These are phyloP conservation scores for Venturia canescens DNA, from an alignment of 1,140 invertebrate species.

Conservation along the genomic window DNA sequence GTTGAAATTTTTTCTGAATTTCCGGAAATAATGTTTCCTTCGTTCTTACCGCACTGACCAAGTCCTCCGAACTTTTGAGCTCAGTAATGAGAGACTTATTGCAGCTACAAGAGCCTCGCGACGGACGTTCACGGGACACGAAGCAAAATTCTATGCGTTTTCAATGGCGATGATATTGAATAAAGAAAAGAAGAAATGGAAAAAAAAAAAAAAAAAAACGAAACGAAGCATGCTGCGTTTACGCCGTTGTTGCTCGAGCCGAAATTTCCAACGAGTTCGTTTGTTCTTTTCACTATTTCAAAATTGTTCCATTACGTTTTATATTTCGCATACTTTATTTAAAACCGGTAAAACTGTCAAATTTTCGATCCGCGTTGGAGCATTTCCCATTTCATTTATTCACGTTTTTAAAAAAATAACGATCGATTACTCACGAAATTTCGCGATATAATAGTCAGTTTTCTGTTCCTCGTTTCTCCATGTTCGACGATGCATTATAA, in stretches of 20 bases:
- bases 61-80: constrained; percentile 68
- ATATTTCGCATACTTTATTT: neutral
- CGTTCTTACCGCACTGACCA: neutral
- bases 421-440: constrained; percentile 70
- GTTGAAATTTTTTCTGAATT: neutral
- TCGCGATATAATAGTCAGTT: constrained; percentile 75
- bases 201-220: neutral
- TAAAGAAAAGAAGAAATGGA: neutral
- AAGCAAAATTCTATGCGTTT: neutral
- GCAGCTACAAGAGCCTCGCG: constrained; percentile 65
- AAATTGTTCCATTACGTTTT: neutral
- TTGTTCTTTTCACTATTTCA: neutral
- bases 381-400: no score
- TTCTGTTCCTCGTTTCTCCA: constrained; percentile 75
- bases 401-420: no score
- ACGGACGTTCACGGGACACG: constrained; percentile 54
- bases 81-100: constrained; percentile 72
- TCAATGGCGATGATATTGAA: neutral
- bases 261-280: neutral
- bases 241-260: neutral
- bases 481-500: constrained; percentile 48
- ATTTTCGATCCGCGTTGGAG: no score
- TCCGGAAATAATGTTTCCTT: neutral
- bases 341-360: no score
- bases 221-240: neutral